Conservation (phyloP, 2,888 invertebrate genomes). For the Odontothrips loti region DNA sequence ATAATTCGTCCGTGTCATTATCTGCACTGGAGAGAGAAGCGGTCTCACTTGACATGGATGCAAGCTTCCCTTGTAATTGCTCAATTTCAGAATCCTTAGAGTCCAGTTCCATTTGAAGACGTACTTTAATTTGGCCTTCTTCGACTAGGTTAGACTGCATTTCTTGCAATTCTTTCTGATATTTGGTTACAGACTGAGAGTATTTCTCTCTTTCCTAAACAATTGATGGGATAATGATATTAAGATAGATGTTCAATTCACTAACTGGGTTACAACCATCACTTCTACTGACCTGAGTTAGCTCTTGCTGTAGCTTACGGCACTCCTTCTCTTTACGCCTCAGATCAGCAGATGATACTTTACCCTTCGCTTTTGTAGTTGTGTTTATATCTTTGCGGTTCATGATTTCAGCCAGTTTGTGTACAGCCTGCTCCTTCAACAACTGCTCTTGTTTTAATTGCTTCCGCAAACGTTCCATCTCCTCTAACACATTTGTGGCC, state of each 20-base stretch:
- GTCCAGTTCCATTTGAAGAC: constrained; percentile 93
- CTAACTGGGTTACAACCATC: background rate
- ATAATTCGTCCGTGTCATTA: constrained; percentile 57
- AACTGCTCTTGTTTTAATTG: constrained; percentile 83
- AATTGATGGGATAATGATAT: constrained; percentile 30
- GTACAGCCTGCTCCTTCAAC: constrained; percentile 89
- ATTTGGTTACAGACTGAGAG: constrained; percentile 77
- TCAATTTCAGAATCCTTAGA: constrained; percentile 96
- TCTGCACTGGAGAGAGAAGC: constrained; percentile 88
- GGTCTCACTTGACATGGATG: constrained; percentile 76
- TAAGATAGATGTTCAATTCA: background rate
- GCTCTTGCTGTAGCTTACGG: constrained; percentile 88
- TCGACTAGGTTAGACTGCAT: constrained; percentile 74
- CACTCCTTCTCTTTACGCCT: constrained; percentile 92
- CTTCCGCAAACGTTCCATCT: constrained; percentile 73
- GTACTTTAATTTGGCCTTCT: constrained; percentile 69
- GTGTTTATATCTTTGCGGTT: constrained; percentile 80
- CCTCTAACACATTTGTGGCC: constrained; percentile 51
- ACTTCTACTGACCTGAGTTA: constrained; percentile 58
- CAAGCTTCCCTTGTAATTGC: constrained; percentile 79
- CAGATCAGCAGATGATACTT: constrained; percentile 71
- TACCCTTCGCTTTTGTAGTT: constrained; percentile 61
- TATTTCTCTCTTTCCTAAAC: constrained; percentile 84
- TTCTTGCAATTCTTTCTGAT: constrained; percentile 82
- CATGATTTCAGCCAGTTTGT: constrained; percentile 96